Evolutionary conservation across 2,113 vertebrate genomes (phyloP).

Genomic region (Cavia porcellus): DNA sequence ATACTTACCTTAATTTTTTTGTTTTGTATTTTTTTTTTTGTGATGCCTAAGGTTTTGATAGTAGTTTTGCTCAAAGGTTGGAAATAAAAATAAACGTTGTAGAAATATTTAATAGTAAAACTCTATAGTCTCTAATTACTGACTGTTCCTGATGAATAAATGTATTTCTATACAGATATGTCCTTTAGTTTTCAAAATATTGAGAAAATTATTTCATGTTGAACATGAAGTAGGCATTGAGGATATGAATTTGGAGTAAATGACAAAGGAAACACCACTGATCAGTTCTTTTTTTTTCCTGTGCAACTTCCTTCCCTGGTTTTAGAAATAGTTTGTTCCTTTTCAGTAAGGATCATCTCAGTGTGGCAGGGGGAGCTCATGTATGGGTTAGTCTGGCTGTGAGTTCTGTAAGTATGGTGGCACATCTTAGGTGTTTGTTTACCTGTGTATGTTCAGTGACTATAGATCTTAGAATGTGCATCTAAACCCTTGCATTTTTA

Average conservation of each 20-base stretch:
- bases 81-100: conserved; percentile 30
- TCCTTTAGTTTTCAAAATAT: conserved; percentile 58
- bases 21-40: background rate
- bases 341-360: background rate
- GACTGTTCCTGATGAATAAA: conserved; percentile 29
- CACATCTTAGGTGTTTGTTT: background rate
- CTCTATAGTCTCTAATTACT: conserved; percentile 16
- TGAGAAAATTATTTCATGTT: conserved; percentile 52
- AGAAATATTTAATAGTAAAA: conserved; percentile 64
- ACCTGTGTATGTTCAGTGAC: background rate
- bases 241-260: background rate
- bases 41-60: conserved; percentile 46
- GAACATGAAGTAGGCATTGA: conserved; percentile 33
- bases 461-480: background rate
- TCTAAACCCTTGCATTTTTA: background rate
- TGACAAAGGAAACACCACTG: background rate
- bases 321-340: background rate
- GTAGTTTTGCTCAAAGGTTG: conserved; percentile 39
- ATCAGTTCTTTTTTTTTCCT: background rate
- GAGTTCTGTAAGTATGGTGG: background rate
- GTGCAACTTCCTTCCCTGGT: background rate
- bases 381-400: background rate
- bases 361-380: background rate
- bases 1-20: background rate
- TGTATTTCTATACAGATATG: background rate